Percentiles rank a stretch among this genome's conserved stretches.
phyloP scores from a whole-genome alignment of 1,140 invertebrate species.

The Aphelinus atriplicis region DNA sequence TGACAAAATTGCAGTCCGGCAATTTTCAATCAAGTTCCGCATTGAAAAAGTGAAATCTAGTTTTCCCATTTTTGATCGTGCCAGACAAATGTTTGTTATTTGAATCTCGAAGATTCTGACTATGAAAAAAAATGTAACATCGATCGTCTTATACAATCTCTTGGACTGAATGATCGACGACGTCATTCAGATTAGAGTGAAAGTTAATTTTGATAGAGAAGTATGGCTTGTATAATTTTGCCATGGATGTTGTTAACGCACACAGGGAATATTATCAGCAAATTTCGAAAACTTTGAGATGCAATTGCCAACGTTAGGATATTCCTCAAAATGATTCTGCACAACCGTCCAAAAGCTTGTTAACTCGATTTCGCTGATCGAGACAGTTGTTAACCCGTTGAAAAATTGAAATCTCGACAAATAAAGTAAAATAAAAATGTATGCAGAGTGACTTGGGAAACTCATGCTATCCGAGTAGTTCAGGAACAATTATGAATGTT shows the following conservation, averaged over 20 bases:
- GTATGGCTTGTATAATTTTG: too few relatives aligned
- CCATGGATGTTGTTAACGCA: background rate
- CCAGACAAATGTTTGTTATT: too few relatives aligned
- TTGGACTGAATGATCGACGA: too few relatives aligned
- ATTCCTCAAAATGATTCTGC: conserved; percentile 8
- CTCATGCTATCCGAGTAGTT: conserved; percentile 43
- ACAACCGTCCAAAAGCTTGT: conserved; percentile 53
- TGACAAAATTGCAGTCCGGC: too few relatives aligned
- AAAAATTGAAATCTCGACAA: conserved; percentile 8
- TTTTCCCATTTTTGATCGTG: too few relatives aligned
- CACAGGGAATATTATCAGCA: conserved; percentile 5
- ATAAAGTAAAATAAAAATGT: conserved; percentile 15
- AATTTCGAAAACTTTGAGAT: background rate
- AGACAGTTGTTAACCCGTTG: conserved; percentile 25
- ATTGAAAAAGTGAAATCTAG: too few relatives aligned
- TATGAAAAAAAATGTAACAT: too few relatives aligned
- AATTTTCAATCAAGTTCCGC: too few relatives aligned
- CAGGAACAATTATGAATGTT: conserved; percentile 49
- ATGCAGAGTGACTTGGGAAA: background rate
- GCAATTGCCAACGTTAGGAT: background rate
- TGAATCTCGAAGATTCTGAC: too few relatives aligned
- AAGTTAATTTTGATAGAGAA: too few relatives aligned
- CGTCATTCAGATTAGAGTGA: too few relatives aligned
- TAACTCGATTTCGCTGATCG: conserved; percentile 49
- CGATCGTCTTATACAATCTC: too few relatives aligned